Conservation (phyloP, 1,140 invertebrate genomes). For the Drosophila melanica region DNA sequence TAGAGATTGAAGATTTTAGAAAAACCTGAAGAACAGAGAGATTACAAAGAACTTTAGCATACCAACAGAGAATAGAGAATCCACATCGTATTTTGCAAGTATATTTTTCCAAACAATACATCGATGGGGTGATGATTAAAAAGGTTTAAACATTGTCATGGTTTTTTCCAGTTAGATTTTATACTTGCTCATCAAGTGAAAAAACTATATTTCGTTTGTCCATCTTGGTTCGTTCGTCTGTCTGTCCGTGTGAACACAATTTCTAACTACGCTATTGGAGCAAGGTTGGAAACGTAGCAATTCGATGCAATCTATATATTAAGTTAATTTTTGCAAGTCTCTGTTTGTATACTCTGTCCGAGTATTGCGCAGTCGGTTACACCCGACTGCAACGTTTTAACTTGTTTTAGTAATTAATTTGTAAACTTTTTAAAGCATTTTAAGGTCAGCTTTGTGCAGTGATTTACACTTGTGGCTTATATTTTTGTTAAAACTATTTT, state of each 20-base stretch:
- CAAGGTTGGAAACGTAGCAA: no score
- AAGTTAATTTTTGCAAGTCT: no score
- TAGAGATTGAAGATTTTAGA: slow-evolving; percentile 41
- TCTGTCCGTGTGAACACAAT: no score
- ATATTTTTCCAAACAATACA: slow-evolving; percentile 63
- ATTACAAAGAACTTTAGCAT: slow-evolving; percentile 17
- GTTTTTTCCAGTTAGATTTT: no score
- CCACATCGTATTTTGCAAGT: slow-evolving; percentile 1
- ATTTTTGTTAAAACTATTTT: slow-evolving; percentile 56
- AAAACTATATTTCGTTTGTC: no score
- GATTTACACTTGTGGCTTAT: slow-evolving; percentile 78
- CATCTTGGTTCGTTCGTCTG: no score
- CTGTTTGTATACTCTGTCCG: no score
- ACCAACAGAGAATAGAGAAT: slow-evolving; percentile 12
- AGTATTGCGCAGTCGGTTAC: no score
- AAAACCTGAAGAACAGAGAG: not conserved
- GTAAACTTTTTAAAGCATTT: slow-evolving; percentile 19
- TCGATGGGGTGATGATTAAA: not conserved
- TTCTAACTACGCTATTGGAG: no score
- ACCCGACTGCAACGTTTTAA: no score
- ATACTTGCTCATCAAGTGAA: no score
- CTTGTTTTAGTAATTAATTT: slow-evolving; percentile 21
- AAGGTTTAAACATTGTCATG: not conserved
- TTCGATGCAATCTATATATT: no score
- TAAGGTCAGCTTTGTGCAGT: slow-evolving; percentile 43